Evolutionary conservation across 2,113 vertebrate species (phyloP).

Genomic region (Nothocercus nigrocapillus): DNA sequence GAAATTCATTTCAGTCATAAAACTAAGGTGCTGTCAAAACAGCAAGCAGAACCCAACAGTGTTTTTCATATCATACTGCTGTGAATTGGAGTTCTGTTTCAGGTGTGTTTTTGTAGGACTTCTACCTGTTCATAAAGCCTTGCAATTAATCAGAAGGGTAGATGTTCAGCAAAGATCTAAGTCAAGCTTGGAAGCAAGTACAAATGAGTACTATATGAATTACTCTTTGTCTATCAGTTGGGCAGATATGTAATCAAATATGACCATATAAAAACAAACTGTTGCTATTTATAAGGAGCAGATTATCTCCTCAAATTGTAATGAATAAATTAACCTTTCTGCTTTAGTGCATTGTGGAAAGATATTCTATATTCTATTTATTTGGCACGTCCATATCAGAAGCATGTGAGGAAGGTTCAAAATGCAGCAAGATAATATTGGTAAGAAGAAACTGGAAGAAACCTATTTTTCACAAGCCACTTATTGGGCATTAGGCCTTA

Average conservation of each 20-base stretch:
- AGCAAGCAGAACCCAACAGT: background rate
- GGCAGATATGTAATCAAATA: background rate
- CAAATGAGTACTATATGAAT: background rate
- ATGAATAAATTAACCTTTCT: conserved; percentile 8
- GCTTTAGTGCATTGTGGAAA: background rate
- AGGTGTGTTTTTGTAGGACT: background rate
- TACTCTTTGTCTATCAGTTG: background rate
- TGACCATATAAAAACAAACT: background rate
- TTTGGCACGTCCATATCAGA: background rate
- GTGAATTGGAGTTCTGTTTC: background rate
- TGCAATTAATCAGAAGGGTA: background rate
- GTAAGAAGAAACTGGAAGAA: background rate
- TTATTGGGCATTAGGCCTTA: background rate
- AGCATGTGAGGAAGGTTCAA: background rate
- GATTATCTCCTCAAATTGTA: background rate
- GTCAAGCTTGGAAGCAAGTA: background rate
- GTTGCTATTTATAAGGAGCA: background rate
- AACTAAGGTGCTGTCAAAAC: background rate
- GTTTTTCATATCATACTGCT: background rate
- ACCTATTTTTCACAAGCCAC: background rate
- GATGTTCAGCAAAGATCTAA: background rate
- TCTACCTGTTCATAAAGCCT: background rate
- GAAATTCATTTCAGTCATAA: background rate
- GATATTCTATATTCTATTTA: background rate
- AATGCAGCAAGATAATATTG: background rate